Evolutionary conservation across 2,797 vertebrate genomes (phyloP).

Genomic region (Steatocranus sp.): DNA sequence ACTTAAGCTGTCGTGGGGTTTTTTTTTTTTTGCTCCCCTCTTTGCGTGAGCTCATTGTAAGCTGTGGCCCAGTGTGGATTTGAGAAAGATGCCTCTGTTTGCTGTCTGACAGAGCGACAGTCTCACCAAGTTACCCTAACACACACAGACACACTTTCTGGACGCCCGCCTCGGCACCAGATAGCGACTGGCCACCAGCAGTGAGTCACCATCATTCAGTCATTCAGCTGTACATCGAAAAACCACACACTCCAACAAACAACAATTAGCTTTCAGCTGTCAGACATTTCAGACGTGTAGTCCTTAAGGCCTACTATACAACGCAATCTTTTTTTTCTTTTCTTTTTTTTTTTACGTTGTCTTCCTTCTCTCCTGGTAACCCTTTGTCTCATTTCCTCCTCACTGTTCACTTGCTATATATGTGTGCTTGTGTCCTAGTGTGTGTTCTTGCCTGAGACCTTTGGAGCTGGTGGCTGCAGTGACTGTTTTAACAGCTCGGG

Average conservation of each 20-base stretch:
- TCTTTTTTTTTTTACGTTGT: neutral
- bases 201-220: conserved; percentile 65
- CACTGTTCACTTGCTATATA: neutral
- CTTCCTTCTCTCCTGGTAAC: neutral
- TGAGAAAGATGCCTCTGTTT: conserved; percentile 71
- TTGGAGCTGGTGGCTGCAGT: conserved; percentile 35
- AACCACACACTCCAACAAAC: conserved; percentile 62
- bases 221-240: conserved; percentile 45
- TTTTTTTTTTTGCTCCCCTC: conserved; percentile 34
- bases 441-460: conserved; percentile 32
- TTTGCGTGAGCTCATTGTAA: conserved; percentile 65
- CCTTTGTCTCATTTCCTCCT: conserved; percentile 25
- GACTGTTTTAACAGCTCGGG: conserved; percentile 48
- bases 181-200: conserved; percentile 63
- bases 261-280: conserved; percentile 51
- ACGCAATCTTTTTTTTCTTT: neutral
- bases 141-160: conserved; percentile 33
- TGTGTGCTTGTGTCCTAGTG: neutral
- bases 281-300: neutral
- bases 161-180: conserved; percentile 69
- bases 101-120: conserved; percentile 59
- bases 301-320: neutral
- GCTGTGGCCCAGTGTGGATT: conserved; percentile 57
- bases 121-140: conserved; percentile 52
- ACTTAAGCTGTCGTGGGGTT: conserved; percentile 39